Evolutionary conservation across 2,113 vertebrate genomes (phyloP).

Genomic region (Pseudolaguvia tuberculata): DNA sequence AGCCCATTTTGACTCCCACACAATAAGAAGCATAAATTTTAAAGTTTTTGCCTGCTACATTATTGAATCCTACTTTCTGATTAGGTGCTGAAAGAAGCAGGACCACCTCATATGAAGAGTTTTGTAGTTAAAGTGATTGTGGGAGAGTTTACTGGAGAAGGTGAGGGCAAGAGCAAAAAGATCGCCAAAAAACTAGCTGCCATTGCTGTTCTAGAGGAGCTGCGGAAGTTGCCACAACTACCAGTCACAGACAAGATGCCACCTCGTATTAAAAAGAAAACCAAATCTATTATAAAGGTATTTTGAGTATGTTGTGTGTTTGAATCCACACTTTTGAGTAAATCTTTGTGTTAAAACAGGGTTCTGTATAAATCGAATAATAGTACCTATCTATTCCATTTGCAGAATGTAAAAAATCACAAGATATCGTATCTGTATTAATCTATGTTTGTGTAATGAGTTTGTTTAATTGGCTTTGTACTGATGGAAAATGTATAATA

Average conservation of each 20-base stretch:
- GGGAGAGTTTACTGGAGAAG: constrained; percentile 88
- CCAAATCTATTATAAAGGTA: constrained; percentile 93
- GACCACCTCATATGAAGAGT: constrained; percentile 96
- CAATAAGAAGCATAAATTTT: not conserved
- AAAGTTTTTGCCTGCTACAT: not conserved
- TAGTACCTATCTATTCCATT: too few species aligned
- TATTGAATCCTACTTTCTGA: not conserved
- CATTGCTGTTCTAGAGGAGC: constrained; percentile 82
- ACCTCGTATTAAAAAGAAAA: constrained; percentile 98
- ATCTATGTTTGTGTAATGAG: too few species aligned
- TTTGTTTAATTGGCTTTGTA: too few species aligned
- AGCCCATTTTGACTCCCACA: not conserved
- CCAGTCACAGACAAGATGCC: constrained; percentile 84
- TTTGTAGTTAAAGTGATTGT: constrained; percentile 88
- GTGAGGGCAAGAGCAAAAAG: constrained; percentile 98
- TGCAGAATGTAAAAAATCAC: too few species aligned
- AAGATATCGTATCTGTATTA: too few species aligned
- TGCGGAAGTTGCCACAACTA: constrained; percentile 85
- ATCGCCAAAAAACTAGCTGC: constrained; percentile 96
- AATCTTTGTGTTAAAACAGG: not conserved
- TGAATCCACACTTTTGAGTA: not conserved
- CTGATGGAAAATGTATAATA: too few species aligned
- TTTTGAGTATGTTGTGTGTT: not conserved
- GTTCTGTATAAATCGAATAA: not conserved
- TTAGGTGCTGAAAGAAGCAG: constrained; percentile 93